Evolutionary conservation across 2,113 vertebrate species (phyloP), one percentile per base, ranked within the genome.

Genomic region (Dicentrarchus labrax): DNA sequence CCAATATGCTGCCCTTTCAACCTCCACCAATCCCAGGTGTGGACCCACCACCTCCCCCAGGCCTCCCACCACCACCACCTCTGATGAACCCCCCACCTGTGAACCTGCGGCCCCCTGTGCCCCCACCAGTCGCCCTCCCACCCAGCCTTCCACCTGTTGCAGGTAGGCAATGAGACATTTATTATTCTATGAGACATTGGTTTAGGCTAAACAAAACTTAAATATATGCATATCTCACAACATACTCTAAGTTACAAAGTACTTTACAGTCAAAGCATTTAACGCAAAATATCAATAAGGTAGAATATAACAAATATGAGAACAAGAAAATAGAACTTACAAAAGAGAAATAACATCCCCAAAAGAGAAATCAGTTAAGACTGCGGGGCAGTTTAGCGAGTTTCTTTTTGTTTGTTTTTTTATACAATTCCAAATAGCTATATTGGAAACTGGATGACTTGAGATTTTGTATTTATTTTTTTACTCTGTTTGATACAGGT

Each of bases 1-100:
- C 98, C 86, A 97, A 93, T 88, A 99, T 99, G 84, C 93, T 99
- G 83, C 97, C 98, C 85, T 99, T 99, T 89, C 98, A 97, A 86
- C 96, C 97, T 51, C 98, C 97, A 22, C 97, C 97, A 41, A 96
- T 97, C 70, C 97, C 97, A 85, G 97, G 97, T 4, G 97, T 97
- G 92, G 98, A 97, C 71, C 94, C 96, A 69, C 97, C 96, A 68
- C 98, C 96, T 16, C 98, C 97, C 45, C 97, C 97, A 22, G 96
- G 97, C 50, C 97, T 97, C 51, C 96, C 96, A 4, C 97, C 98
- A 4, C 97, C 97, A 19, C 97, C 97, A 4, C 95, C 97, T 62
- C 96, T 99, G 90, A 93, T 99, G 86, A 97, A 96, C 83, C 97
- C 98, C n/a, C 97, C 97, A 71, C 94, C 98, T 83, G 96, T 99